Base-by-base conservation (phyloP, 2,888 invertebrate species). In the Athalia cordata region DNA sequence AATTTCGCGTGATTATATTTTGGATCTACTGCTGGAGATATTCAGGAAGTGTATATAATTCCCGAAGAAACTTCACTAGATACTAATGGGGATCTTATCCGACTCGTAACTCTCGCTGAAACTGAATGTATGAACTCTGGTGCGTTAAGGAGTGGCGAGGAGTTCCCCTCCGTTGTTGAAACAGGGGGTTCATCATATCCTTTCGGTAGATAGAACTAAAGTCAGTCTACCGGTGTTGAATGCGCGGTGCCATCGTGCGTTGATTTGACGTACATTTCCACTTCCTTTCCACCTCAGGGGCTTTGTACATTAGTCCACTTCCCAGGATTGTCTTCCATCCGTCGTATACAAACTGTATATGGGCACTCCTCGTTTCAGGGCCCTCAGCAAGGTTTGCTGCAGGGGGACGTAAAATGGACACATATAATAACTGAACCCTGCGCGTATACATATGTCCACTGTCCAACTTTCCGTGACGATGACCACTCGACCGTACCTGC, bases 311-410 rank as follows among this genome's bases (percentile, higher is more conserved):
- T 64, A 75, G 61, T 75, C 75, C 64, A 75, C 75, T 75, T 75
- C 75, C 75, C 75, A 75, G 61, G 75, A 75, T 75, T 62, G 75
- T 75, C 62, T 75, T 64, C 47, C 43, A 11, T 8, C 64, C 75
- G 59, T 47, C 45, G 29, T 8, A 6, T 13, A 11, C 68, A 55
- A 52, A 29, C 29, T 29, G 29, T 29, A 29, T 29, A 29, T 29
- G 29, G 29, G 29, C 29, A 29, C 29, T 29, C 55, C 68, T 68
- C 68, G 68, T 55, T 29, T 50, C 52, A 68, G 29, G 68, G 52
- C 9, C 9, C 52, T 55, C n/a, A 1, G 61, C 29, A 29, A 49
- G 29, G 52, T 13, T 55, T 55, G 55, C 55, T 55, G 55, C 3
- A n/a, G 55, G n/a, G 55, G 29, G 29, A 29, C 29, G 29, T 29